Base-by-base conservation (phyloP, 2,888 invertebrate genomes). In the Pristionchus fissidentatus region DNA sequence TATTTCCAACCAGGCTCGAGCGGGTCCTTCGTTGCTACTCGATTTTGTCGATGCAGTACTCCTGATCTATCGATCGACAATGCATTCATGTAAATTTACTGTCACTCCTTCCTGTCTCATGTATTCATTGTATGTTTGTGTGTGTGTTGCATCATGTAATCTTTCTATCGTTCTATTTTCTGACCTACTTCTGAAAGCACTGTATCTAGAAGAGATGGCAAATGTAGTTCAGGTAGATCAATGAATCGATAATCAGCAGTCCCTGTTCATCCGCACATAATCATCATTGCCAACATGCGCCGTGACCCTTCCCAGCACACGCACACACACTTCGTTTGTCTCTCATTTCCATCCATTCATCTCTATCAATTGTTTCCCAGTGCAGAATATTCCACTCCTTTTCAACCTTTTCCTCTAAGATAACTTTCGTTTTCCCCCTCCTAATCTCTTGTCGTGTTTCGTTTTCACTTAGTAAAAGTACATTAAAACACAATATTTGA, bases 81-180 rank as follows among this genome's bases (percentile, higher is more conserved):
- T 32, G 26, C 26, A n/a, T 3, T 26, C 70, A 26, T 70, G 70
- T 70, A 43, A 41, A 70, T 70, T 41, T 70, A 70, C 70, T 66
- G 38, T 62, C 60, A 62, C 3, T n/a, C n/a, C n/a, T 29, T 29
- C 29, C 70, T 35, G 62, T 62, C 70, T 70, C 70, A 41, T 70
- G 70, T 70, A 70, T 70, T 70, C 70, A n/a, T n/a, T 70, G 70
- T 70, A 70, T 70, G 70, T 41, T 70, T 22, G 41, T 55, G 55
- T n/a, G n/a, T n/a, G 55, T 7, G 55, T 55, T 55, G 7, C 55
- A n/a, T n/a, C n/a, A n/a, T n/a, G n/a, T n/a, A n/a, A n/a, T n/a
- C n/a, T n/a, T n/a, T n/a, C n/a, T n/a, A n/a, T n/a, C n/a, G n/a
- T n/a, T n/a, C n/a, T 32, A 60, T 60, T 60, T 60, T 1, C 57